These are phyloP conservation scores for rabbit (Oryctolagus cuniculus) DNA, from an alignment of 2,113 vertebrate species.

Conservation along the genomic window DNA sequence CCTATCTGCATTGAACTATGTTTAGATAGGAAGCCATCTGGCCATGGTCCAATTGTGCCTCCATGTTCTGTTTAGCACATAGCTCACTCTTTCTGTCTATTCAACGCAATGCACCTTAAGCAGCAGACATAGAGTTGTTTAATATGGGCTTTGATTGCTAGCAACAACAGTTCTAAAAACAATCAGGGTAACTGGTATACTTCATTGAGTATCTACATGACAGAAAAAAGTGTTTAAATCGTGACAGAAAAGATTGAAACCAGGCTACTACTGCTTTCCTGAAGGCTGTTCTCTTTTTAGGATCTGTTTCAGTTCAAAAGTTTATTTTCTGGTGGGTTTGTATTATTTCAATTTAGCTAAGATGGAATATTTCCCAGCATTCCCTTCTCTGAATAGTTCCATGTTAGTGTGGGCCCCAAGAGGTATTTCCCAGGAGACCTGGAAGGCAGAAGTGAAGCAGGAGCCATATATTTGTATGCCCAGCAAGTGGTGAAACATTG, in stretches of 20 bases:
- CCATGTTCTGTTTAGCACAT: slow-evolving; percentile 40
- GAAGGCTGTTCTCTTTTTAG: neutral
- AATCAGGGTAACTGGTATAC: neutral
- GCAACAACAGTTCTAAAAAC: slow-evolving; percentile 65
- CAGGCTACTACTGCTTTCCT: neutral
- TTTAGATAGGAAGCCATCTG: slow-evolving; percentile 63
- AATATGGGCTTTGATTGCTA: slow-evolving; percentile 16
- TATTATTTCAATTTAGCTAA: neutral
- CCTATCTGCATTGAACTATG: slow-evolving; percentile 32
- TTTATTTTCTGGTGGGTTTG: slow-evolving; percentile 21
- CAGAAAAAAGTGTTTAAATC: slow-evolving; percentile 47
- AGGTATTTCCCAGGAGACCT: neutral
- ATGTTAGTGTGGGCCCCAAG: neutral
- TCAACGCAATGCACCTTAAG: slow-evolving; percentile 12
- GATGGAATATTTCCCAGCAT: neutral
- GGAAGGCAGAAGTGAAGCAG: neutral
- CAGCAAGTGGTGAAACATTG: neutral
- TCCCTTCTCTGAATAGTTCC: neutral
- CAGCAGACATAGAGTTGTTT: slow-evolving; percentile 49
- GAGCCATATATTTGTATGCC: neutral
- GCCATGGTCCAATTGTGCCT: neutral
- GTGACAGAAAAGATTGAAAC: neutral
- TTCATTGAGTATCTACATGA: slow-evolving; percentile 41
- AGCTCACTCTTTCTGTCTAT: neutral
- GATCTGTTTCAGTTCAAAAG: neutral